A percentile compares a stretch with the other conserved stretches of the same genome.
Conservation (phyloP, 1,140 invertebrate genomes). For the Lepidurus couesii region DNA sequence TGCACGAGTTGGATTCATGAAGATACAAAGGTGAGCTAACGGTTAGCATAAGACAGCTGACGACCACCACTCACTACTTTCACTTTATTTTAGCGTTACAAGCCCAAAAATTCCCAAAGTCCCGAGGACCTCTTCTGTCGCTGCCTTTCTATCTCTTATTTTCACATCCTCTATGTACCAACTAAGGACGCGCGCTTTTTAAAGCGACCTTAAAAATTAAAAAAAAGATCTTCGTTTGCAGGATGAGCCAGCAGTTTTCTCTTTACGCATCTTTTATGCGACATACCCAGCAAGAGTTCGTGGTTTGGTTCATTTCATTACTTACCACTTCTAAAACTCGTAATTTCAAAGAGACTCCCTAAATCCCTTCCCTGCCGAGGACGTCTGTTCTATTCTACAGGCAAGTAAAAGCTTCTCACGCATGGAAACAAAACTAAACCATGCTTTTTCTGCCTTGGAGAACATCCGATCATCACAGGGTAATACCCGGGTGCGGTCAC, state of each 20-base stretch:
- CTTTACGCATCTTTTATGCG: constrained; percentile 10
- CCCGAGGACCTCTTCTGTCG: neutral
- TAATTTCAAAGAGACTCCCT: no score
- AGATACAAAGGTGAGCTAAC: neutral
- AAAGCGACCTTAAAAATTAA: neutral
- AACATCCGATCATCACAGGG: no score
- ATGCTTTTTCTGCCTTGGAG: no score
- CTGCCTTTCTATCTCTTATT: neutral
- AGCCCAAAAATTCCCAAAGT: constrained; percentile 17
- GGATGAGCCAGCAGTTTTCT: constrained; percentile 1
- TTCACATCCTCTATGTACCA: neutral
- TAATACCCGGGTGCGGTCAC: neutral
- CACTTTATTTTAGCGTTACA: neutral
- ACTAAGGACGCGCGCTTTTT: neutral
- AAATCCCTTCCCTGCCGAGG: no score
- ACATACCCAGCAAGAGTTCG: neutral
- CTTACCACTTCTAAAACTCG: no score
- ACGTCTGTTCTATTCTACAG: no score
- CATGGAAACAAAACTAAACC: no score
- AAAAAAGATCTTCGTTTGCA: neutral
- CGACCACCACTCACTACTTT: neutral
- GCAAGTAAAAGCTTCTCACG: no score
- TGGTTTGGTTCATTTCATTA: neutral
- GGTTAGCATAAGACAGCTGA: neutral
- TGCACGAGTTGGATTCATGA: neutral